Evolutionary conservation across 2,113 vertebrate species (phyloP), one percentile per base, ranked within the genome.

Genomic region (Polyodon spathula): DNA sequence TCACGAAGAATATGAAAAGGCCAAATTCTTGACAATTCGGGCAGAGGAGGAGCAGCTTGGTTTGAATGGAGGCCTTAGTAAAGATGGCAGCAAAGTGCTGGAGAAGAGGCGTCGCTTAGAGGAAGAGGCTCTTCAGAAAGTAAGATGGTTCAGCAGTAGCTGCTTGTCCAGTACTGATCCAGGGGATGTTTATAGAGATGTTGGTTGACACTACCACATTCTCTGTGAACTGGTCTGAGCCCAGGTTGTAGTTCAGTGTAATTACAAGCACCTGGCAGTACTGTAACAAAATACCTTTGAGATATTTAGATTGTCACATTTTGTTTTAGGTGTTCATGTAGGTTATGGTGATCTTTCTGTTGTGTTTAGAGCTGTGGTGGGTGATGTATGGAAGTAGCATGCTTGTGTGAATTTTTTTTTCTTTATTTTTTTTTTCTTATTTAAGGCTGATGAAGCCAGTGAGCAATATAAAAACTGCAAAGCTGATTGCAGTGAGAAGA

Each of bases 1-100:
- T 71, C 92, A 93, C 63, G 94, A 97, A 66, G 95, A 98, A 52
- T 90, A 97, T n/a, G 95, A 97, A 67, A 96, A 92, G 60, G 95
- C 94, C 59, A 92, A 90, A 63, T 88, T 83, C 44, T 90, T 85
- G 54, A 91, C 93, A 71, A 87, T 84, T 61, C 91, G 92, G 44
- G 88, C 89, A 37, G 93, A 94, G 76, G 96, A 97, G 66, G 95
- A 98, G 4, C 88, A 90, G 71, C 68, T 85, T 1, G 75, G 68
- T 37, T 78, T 73, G 40, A 77, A 64, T 71, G 84, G 82, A 50
- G 27, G 27, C 27, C 27, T 27, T 27, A 27, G 2, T 27, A 27
- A 27, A 27, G 27, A 27, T 27, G 74, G 78, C 1, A 90, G 72
- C 67, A 97, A 92, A 60, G 89, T 93, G 42, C 68, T 95, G 43